Conservation (phyloP, 2,888 invertebrate species). For the Tipula helvola region DNA sequence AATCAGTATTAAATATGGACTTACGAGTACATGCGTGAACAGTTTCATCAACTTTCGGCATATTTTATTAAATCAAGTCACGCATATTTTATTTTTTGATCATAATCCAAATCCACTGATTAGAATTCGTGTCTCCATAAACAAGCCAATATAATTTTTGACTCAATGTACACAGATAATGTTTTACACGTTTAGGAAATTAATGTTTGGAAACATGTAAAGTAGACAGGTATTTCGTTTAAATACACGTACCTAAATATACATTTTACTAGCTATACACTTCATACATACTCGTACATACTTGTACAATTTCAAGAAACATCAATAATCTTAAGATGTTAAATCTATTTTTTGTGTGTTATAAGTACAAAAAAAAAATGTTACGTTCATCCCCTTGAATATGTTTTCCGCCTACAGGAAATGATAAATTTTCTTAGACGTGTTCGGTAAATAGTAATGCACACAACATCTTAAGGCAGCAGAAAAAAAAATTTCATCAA, state of each 20-base stretch:
- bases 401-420: slow-evolving; percentile 10
- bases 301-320: neutral
- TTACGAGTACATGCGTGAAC: too few species aligned
- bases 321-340: neutral
- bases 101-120: neutral
- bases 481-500: neutral
- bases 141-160: neutral
- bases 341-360: neutral
- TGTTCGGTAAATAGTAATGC: neutral
- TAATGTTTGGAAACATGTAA: neutral
- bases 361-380: neutral
- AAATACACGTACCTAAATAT: neutral
- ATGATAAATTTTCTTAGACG: slow-evolving; percentile 10
- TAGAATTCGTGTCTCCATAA: neutral
- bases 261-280: too few species aligned
- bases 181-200: neutral
- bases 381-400: neutral
- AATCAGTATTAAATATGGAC: too few species aligned
- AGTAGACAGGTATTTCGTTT: neutral
- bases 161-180: neutral
- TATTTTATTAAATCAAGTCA: neutral
- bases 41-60: too few species aligned
- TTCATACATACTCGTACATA: too few species aligned
- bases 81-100: neutral
- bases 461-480: neutral